phyloP scores from a whole-genome alignment of 2,888 invertebrate species.

The Agrochola macilenta region DNA sequence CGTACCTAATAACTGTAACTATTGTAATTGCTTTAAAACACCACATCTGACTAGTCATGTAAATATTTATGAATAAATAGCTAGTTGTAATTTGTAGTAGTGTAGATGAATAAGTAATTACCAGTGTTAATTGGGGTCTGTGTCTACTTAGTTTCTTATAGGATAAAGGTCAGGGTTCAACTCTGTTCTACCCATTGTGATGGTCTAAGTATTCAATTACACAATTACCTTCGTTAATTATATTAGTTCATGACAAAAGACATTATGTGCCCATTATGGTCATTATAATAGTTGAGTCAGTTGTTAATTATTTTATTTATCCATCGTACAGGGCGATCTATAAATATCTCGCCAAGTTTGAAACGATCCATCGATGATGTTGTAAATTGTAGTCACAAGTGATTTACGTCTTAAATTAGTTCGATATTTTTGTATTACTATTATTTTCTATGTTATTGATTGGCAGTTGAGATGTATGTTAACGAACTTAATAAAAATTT shows the following conservation, averaged over 20 bases:
- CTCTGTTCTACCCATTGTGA: conserved; percentile 56
- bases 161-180: conserved; percentile 63
- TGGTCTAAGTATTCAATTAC: conserved; percentile 62
- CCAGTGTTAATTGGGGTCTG: conserved; percentile 57
- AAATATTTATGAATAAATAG: conserved; percentile 64
- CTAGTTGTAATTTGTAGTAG: conserved; percentile 62
- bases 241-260: conserved; percentile 56
- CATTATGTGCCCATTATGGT: conserved; percentile 33
- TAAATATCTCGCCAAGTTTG: conserved; percentile 7
- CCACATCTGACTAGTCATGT: conserved; percentile 76
- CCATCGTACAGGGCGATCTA: conserved; percentile 14
- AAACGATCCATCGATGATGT: conserved; percentile 33
- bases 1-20: conserved; percentile 22
- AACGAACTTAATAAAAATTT: conserved; percentile 47
- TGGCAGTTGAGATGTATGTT: conserved; percentile 56
- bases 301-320: conserved; percentile 43
- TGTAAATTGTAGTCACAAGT: conserved; percentile 55
- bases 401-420: conserved; percentile 41
- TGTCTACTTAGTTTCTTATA: conserved; percentile 58
- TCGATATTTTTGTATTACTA: conserved; percentile 61
- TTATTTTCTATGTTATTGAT: conserved; percentile 56
- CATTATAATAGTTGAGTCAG: conserved; percentile 27
- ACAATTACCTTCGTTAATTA: conserved; percentile 59
- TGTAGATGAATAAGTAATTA: conserved; percentile 58
- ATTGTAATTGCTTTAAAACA: conserved; percentile 64